Evolutionary conservation across 2,888 invertebrate genomes (phyloP).

Genomic region (Dasysyrphus albostriatus): DNA sequence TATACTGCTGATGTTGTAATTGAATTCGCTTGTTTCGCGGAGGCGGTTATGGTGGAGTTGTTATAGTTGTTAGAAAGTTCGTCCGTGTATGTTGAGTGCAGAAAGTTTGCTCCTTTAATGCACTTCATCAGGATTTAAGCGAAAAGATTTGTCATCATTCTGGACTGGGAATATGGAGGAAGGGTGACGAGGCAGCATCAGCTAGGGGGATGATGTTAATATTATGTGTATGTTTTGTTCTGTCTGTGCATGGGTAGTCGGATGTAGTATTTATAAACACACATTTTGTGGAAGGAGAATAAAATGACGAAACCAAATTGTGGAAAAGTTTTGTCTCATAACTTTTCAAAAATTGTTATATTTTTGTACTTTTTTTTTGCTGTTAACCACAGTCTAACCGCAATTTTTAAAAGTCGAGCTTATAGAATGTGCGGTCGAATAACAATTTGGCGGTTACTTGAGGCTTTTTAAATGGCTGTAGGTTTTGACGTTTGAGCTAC

Average conservation of each 20-base stretch:
- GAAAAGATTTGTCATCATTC: conserved; percentile 74
- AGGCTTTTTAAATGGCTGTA: neutral
- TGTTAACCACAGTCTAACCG: conserved; percentile 28
- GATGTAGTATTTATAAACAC: conserved; percentile 9
- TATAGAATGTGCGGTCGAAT: conserved; percentile 25
- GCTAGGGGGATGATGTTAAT: conserved; percentile 3
- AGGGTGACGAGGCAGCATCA: no score
- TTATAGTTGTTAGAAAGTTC: conserved; percentile 67
- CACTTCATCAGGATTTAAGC: conserved; percentile 76
- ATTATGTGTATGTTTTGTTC: neutral
- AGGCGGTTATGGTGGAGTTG: conserved; percentile 62
- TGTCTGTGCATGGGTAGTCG: conserved; percentile 1
- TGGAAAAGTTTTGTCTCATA: conserved; percentile 69
- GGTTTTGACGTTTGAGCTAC: neutral
- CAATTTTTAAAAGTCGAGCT: conserved; percentile 23
- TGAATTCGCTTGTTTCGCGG: conserved; percentile 76
- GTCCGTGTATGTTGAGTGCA: conserved; percentile 55
- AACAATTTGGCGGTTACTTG: conserved; percentile 43
- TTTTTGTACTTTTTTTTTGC: conserved; percentile 30
- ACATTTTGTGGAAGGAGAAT: conserved; percentile 22
- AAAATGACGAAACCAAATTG: conserved; percentile 37
- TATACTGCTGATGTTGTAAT: conserved; percentile 64
- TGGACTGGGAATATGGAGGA: neutral
- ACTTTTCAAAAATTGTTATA: conserved; percentile 52
- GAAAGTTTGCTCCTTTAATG: conserved; percentile 73